Evolutionary conservation across 2,888 invertebrate genomes (phyloP).

Genomic region (Acronicta leporina): DNA sequence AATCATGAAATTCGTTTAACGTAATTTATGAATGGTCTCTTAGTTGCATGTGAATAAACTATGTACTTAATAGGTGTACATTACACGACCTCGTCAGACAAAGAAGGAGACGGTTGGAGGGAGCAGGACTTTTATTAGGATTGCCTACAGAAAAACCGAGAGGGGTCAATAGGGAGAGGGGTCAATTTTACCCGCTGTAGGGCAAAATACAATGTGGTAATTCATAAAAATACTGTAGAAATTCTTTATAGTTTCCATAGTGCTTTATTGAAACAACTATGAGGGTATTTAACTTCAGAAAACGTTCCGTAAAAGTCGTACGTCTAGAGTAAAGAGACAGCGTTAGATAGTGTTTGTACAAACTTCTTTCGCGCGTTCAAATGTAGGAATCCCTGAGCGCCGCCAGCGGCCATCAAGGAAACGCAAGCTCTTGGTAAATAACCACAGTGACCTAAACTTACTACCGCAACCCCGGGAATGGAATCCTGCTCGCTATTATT

Average conservation of each 20-base stretch:
- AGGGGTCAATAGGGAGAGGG: too few species aligned
- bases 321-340: constrained; percentile 31
- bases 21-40: too few species aligned
- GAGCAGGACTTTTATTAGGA: too few species aligned
- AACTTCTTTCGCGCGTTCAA: constrained; percentile 49
- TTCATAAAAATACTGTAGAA: too few species aligned
- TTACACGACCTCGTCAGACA: too few species aligned
- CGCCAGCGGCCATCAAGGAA: constrained; percentile 68
- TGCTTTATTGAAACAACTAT: background rate
- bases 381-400: constrained; percentile 64
- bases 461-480: constrained; percentile 45
- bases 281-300: constrained; percentile 6
- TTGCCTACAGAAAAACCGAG: too few species aligned
- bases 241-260: too few species aligned
- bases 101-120: too few species aligned
- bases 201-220: too few species aligned
- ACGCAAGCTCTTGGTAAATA: constrained; percentile 71
- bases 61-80: constrained; percentile 2
- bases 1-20: too few species aligned
- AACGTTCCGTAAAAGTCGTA: constrained; percentile 19
- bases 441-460: constrained; percentile 64
- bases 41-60: constrained; percentile 32
- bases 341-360: constrained; percentile 46
- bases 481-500: constrained; percentile 57
- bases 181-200: too few species aligned